phyloP scores from a whole-genome alignment of 2,113 vertebrate genomes.

The Microtus oregoni region DNA sequence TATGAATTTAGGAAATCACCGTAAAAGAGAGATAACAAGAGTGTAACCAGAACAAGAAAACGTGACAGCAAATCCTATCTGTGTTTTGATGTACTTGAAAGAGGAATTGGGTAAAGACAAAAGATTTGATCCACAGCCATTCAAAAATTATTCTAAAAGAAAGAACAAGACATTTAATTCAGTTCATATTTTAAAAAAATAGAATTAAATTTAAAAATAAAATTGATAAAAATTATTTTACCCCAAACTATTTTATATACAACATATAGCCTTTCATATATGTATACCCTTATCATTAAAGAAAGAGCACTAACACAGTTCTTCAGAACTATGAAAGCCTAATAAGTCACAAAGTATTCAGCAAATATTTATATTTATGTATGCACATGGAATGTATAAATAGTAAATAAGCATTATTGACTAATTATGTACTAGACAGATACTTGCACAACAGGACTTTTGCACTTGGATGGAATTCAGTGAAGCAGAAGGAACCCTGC shows the following conservation, averaged over 20 bases:
- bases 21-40: constrained; percentile 10
- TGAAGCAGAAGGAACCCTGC: too few species aligned
- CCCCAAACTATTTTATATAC: not conserved
- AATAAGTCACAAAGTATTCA: not conserved
- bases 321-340: not conserved
- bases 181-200: not conserved
- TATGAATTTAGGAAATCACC: constrained; percentile 14
- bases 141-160: not conserved
- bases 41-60: not conserved
- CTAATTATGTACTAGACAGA: not conserved
- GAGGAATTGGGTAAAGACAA: not conserved
- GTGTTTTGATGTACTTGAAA: constrained; percentile 3
- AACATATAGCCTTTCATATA: not conserved
- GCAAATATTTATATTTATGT: not conserved
- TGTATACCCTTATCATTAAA: not conserved
- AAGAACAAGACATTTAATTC: not conserved
- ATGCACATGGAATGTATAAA: not conserved
- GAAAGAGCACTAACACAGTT: not conserved
- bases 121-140: not conserved
- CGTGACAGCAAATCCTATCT: not conserved
- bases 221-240: not conserved
- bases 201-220: not conserved
- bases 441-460: not conserved
- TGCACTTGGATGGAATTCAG: not conserved
- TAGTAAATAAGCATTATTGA: not conserved